These are phyloP conservation scores for Callionymus lyra DNA, from an alignment of 2,113 vertebrate species.

Conservation along the genomic window DNA sequence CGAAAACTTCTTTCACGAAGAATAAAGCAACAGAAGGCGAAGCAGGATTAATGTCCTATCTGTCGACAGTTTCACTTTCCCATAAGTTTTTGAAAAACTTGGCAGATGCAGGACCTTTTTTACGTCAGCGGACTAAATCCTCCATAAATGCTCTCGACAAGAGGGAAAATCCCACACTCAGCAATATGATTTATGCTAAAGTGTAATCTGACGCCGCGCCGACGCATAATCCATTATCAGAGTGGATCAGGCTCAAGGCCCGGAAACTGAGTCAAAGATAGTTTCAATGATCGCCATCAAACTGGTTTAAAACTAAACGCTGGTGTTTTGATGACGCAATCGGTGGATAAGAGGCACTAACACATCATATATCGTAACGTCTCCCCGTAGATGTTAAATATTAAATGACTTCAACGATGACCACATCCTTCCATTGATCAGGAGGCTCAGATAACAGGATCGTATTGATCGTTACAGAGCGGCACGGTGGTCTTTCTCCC, in stretches of 20 bases:
- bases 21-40: not conserved
- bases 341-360: too few relatives aligned
- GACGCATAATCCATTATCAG: conserved; percentile 13
- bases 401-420: too few relatives aligned
- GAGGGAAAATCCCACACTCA: conserved; percentile 10
- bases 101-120: not conserved
- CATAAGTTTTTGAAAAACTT: conserved; percentile 7
- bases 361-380: too few relatives aligned
- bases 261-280: not conserved
- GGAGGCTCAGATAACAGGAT: too few relatives aligned
- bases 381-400: too few relatives aligned
- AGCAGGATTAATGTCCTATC: conserved; percentile 1
- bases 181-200: conserved; percentile 16
- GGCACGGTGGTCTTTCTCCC: too few relatives aligned
- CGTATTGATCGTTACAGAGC: too few relatives aligned
- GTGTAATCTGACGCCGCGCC: conserved; percentile 10
- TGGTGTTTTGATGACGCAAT: not conserved
- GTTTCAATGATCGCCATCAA: too few relatives aligned
- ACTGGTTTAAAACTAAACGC: conserved; percentile 3
- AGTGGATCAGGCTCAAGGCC: conserved; percentile 1
- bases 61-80: not conserved
- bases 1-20: not conserved
- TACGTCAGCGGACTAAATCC: conserved; percentile 5
- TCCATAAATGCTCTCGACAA: conserved; percentile 11
- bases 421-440: too few relatives aligned